These are phyloP conservation scores for Drosophila repletoides DNA, from an alignment of 1,140 invertebrate genomes.

Conservation along the genomic window DNA sequence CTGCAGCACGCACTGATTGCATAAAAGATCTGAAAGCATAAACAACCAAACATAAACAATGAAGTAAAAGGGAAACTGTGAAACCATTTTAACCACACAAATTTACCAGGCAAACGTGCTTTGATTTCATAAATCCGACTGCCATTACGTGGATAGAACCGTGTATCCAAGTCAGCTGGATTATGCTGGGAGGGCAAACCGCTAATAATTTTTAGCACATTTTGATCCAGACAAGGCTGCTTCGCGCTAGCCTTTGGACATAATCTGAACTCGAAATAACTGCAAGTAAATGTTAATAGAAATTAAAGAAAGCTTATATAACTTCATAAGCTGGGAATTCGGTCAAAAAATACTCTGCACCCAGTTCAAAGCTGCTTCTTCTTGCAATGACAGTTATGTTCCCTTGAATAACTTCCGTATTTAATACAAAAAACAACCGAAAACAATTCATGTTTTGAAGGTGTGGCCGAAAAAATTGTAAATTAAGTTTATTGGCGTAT, in stretches of 20 bases:
- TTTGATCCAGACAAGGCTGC: constrained; percentile 90
- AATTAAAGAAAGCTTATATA: no score
- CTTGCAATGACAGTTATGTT: no score
- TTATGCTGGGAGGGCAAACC: constrained; percentile 70
- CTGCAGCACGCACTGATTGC: constrained; percentile 83
- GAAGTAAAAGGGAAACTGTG: background rate
- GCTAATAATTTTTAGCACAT: constrained; percentile 86
- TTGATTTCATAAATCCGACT: constrained; percentile 90
- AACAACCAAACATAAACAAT: background rate
- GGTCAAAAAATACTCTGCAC: no score
- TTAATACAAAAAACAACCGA: no score
- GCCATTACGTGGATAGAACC: constrained; percentile 90
- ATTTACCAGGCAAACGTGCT: constrained; percentile 86
- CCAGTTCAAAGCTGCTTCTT: no score
- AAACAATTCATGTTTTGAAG: no score
- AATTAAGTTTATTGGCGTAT: no score
- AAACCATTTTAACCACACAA: background rate
- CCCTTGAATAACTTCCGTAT: no score
- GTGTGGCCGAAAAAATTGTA: no score
- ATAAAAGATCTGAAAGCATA: constrained; percentile 17
- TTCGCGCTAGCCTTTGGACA: constrained; percentile 87
- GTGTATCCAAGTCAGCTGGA: constrained; percentile 82
- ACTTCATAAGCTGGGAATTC: no score
- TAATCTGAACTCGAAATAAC: constrained; percentile 92
- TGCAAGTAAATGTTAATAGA: constrained; percentile 3